phyloP scores from a whole-genome alignment of 2,113 vertebrate species.

The Cyprinodon brontotheroides region DNA sequence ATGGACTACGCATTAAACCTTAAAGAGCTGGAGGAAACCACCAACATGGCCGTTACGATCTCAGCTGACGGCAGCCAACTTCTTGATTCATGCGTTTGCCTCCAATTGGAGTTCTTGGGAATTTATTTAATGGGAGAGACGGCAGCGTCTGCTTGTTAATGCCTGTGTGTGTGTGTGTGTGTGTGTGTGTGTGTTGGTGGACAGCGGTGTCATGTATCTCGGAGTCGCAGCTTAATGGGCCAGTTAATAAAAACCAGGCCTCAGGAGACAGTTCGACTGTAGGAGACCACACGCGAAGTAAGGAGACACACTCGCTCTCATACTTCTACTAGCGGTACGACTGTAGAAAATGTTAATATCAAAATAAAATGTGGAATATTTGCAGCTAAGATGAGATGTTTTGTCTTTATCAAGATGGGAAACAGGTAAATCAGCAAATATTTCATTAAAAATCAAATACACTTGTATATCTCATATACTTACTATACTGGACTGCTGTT shows the following conservation, averaged over 20 bases:
- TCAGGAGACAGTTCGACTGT: conserved; percentile 50
- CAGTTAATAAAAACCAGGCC: conserved; percentile 69
- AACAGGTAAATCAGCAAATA: not conserved
- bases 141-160: conserved; percentile 7
- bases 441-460: not conserved
- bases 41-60: conserved; percentile 10
- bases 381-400: not conserved
- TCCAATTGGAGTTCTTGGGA: conserved; percentile 12
- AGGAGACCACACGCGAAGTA: conserved; percentile 56
- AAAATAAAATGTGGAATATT: not conserved
- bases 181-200: conserved; percentile 14
- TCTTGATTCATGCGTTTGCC: conserved; percentile 24
- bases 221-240: conserved; percentile 55
- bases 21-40: not conserved
- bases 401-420: not conserved
- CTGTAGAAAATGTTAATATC: not conserved
- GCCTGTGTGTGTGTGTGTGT: not conserved
- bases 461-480: not conserved
- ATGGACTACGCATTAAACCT: conserved; percentile 10
- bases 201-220: conserved; percentile 62
- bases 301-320: not conserved
- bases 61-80: conserved; percentile 10
- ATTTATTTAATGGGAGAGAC: conserved; percentile 17
- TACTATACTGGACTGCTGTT: not conserved
- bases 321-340: not conserved